phyloP scores from a whole-genome alignment of 2,888 invertebrate species.

The Eurytoma californica region DNA sequence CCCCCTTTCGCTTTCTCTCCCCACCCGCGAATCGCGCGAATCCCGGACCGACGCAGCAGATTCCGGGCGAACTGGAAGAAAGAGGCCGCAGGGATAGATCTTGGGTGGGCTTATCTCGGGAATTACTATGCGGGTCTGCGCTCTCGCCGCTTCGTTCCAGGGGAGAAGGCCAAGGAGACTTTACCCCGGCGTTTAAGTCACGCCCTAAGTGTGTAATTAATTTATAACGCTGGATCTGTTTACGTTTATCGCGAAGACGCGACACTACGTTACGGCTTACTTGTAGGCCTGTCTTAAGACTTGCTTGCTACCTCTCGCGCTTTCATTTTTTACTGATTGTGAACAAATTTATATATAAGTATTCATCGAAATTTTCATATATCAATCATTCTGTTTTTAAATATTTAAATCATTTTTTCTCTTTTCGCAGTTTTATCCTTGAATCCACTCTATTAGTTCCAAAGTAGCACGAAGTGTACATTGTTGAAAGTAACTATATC shows the following conservation, averaged over 20 bases:
- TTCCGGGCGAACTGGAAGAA: conserved; percentile 34
- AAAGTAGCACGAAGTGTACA: too few species aligned
- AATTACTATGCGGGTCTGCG: conserved; percentile 56
- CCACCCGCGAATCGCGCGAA: conserved; percentile 4
- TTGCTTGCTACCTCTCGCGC: not conserved
- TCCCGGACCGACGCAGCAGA: conserved; percentile 20
- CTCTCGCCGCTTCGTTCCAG: conserved; percentile 3
- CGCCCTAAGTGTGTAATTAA: conserved; percentile 53
- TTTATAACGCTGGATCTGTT: conserved; percentile 49
- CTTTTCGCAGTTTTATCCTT: too few species aligned
- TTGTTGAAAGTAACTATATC: too few species aligned
- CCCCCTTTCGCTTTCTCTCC: too few species aligned
- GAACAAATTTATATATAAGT: too few species aligned
- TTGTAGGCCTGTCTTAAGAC: conserved; percentile 6
- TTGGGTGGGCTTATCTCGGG: conserved; percentile 52
- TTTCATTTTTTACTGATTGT: too few species aligned
- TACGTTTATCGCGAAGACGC: conserved; percentile 48
- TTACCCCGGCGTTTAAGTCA: conserved; percentile 48
- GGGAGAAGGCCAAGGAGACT: conserved; percentile 12
- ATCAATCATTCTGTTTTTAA: too few species aligned
- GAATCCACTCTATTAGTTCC: too few species aligned
- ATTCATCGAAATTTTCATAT: too few species aligned
- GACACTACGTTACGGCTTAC: conserved; percentile 25
- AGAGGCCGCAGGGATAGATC: conserved; percentile 50
- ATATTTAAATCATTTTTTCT: too few species aligned